phyloP scores from a whole-genome alignment of 2,888 invertebrate species.

The Pollenia angustigena region DNA sequence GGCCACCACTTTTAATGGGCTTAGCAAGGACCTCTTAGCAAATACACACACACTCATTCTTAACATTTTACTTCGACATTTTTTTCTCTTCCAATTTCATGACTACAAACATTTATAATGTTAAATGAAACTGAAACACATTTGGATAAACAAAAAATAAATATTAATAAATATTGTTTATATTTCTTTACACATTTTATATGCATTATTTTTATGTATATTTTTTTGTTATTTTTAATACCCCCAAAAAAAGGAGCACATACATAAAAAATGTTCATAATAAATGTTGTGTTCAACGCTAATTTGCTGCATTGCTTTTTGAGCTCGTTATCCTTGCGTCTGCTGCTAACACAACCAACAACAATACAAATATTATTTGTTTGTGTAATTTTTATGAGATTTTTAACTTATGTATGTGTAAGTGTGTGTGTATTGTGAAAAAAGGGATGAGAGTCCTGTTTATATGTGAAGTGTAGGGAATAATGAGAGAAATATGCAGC shows the following conservation, averaged over 20 bases:
- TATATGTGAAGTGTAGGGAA: conserved; percentile 40
- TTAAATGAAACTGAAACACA: conserved; percentile 47
- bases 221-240: not conserved
- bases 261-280: conserved; percentile 36
- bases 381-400: conserved; percentile 57
- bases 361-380: conserved; percentile 38
- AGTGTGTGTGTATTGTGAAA: not conserved
- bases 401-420: conserved; percentile 26
- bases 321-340: conserved; percentile 75
- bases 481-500: conserved; percentile 36
- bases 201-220: not conserved
- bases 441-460: conserved; percentile 19
- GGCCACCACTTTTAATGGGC: not conserved
- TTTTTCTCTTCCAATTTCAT: not conserved
- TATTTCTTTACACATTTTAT: conserved; percentile 47
- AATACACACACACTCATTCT: not conserved
- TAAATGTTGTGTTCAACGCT: conserved; percentile 66
- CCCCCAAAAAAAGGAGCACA: conserved; percentile 17
- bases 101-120: not conserved
- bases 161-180: conserved; percentile 65
- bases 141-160: conserved; percentile 24
- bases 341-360: conserved; percentile 35
- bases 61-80: not conserved
- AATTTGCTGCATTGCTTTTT: conserved; percentile 76
- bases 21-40: conserved; percentile 11